Base-by-base conservation (phyloP, 1,140 invertebrate genomes). In the Plodia interpunctella region DNA sequence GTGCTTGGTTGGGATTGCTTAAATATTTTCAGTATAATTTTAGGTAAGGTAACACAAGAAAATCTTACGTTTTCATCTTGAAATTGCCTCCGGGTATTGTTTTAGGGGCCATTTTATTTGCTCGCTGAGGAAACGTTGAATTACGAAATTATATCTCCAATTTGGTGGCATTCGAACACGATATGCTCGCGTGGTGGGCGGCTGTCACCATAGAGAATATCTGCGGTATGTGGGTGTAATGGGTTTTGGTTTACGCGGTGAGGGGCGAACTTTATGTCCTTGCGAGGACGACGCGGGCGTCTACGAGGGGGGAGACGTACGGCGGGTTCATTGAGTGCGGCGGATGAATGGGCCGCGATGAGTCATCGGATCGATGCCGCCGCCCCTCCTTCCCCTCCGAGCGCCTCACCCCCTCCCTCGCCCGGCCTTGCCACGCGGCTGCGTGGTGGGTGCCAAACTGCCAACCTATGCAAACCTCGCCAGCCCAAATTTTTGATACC, bases 331-430 rank as follows among this genome's bases (percentile, higher is more conserved):
- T 88, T 88, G 79, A 88, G 80, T 60, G 77, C 82, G 75, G 79
- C 80, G 76, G 79, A 86, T 88, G 85, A 88, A 88, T 88, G 85
- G 73, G 72, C 63, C 66, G 72, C 72, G 79, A 74, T 85, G 84
- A 85, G 62, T 85, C 84, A 87, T 59, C 78, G 72, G 80, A 87
- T 87, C 84, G 83, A 87, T 87, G 67, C 67, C 38, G 58, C 51
- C 60, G 59, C 63, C 63, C 61, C 57, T 60, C 55, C 63, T 13
- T 32, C 68, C 2, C 21, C 21, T 6, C 21, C 21, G 21, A 2
- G 21, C 6, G 21, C 21, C 21, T 6, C 21, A 25, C 21, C 21
- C 21, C 21, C 21, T 25, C 21, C 6, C 21, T 25, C 21, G 21
- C 21, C 21, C 21, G 21, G 6, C 21, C 71, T 25, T 50, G 8